Conservation (phyloP, 2,797 vertebrate genomes). For the Odontamblyopus lacepedii region DNA sequence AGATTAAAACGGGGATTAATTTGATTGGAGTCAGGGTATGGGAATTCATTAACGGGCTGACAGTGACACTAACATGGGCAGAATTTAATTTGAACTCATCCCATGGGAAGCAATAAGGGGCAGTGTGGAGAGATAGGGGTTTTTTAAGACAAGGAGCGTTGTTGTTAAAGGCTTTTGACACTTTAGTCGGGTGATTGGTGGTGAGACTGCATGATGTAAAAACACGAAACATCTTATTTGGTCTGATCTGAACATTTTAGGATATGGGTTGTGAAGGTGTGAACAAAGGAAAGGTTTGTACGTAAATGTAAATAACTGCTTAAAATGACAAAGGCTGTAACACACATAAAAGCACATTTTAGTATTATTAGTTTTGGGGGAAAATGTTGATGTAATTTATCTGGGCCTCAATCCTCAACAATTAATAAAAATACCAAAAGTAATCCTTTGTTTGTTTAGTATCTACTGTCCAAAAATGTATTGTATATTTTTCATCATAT, state of each 20-base stretch:
- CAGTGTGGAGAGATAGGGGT: conserved; percentile 52
- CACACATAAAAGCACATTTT: neutral
- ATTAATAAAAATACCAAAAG: neutral
- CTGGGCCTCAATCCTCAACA: neutral
- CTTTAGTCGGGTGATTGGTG: conserved; percentile 64
- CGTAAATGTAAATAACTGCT: neutral
- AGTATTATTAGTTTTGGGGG: neutral
- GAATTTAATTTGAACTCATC: conserved; percentile 77
- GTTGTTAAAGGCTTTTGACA: conserved; percentile 52
- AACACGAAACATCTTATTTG: neutral
- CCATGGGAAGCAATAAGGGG: conserved; percentile 62
- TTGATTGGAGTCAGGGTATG: conserved; percentile 79
- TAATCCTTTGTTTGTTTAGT: neutral
- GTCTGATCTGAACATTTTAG: too few species aligned
- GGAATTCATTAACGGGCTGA: conserved; percentile 77
- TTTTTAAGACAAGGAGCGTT: conserved; percentile 58
- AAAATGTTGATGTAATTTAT: neutral
- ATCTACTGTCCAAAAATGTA: neutral
- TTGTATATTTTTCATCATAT: too few species aligned
- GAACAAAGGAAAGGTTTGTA: neutral
- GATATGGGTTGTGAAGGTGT: neutral
- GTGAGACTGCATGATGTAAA: conserved; percentile 11
- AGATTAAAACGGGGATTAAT: conserved; percentile 82
- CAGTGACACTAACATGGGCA: conserved; percentile 70
- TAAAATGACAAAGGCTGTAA: neutral